Base-by-base conservation (phyloP, 2,797 vertebrate species). In the Chloroceryle inda region DNA sequence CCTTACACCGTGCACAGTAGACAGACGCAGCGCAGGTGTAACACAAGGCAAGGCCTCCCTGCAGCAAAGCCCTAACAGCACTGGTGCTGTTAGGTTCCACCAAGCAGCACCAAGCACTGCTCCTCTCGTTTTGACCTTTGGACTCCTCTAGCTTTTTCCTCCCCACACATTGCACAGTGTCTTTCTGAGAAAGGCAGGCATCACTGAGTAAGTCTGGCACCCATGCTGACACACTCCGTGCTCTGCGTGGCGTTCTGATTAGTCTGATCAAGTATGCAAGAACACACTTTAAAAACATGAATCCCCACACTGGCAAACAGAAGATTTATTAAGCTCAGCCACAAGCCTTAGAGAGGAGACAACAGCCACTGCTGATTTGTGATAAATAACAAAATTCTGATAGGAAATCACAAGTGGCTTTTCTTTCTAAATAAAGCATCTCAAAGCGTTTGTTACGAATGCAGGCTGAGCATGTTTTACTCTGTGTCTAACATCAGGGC, bases 351-450 rank as follows among this genome's bases (percentile, higher is more conserved):
- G 94, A 97, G 95, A 97, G 95, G 62, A 95, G 63, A 95, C 72
- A 98, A 92, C 81, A 97, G 96, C 86, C 97, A 96, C 89, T 52
- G 94, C 61, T 93, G 95, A 98, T 96, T 97, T 97, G 97, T 96
- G 96, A 98, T 96, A 98, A 98, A 98, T 97, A 98, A 98, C 92
- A 93, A 92, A 98, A 97, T 95, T 92, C 95, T 97, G 97, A 98
- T 96, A 98, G 94, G 95, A 98, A 98, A 97, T 97, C 98, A 96
- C 96, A 97, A 98, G 97, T 96, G 97, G 97, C 95, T 97, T 97
- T 96, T 97, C 96, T 96, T 85, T 94, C 97, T 97, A 97, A 98
- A 98, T 97, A 98, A 98, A 98, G 97, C 87, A 98, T 95, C 93
- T 95, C 94, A 96, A 89, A 96, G 92, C 96, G 97, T 97, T 97